phyloP scores from a whole-genome alignment of 1,140 invertebrate genomes.

The Hylaeus anthracinus region DNA sequence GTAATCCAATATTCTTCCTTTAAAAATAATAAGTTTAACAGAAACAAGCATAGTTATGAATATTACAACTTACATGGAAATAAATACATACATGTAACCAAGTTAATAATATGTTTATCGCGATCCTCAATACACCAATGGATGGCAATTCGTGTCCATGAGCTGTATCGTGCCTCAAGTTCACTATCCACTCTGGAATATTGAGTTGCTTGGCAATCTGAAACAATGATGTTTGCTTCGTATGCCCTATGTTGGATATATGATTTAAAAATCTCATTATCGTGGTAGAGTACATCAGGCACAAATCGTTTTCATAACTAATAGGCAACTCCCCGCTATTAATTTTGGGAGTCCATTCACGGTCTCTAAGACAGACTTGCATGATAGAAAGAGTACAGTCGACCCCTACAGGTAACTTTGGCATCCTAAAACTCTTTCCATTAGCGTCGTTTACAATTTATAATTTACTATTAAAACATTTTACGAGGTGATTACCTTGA shows the following conservation, averaged over 20 bases:
- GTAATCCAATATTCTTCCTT: slow-evolving; percentile 75
- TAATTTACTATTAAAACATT: background rate
- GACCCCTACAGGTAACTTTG: slow-evolving; percentile 85
- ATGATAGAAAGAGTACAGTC: slow-evolving; percentile 85
- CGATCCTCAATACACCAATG: slow-evolving; percentile 81
- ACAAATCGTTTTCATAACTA: slow-evolving; percentile 79
- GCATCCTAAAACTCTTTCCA: slow-evolving; percentile 76
- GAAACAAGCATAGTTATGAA: background rate
- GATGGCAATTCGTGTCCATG: slow-evolving; percentile 83
- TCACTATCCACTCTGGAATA: slow-evolving; percentile 85
- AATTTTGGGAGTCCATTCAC: slow-evolving; percentile 71
- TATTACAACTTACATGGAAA: slow-evolving; percentile 1
- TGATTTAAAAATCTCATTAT: slow-evolving; percentile 85
- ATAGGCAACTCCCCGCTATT: slow-evolving; percentile 66
- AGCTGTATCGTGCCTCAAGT: slow-evolving; percentile 85
- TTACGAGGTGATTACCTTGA: slow-evolving; percentile 70
- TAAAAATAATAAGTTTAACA: slow-evolving; percentile 9
- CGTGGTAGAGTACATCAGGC: slow-evolving; percentile 83
- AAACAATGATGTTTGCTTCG: slow-evolving; percentile 81
- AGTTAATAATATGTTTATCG: slow-evolving; percentile 80
- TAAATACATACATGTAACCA: slow-evolving; percentile 82
- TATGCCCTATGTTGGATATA: slow-evolving; percentile 81
- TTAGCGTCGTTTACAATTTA: slow-evolving; percentile 3
- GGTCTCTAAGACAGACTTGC: slow-evolving; percentile 82
- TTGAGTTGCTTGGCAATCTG: slow-evolving; percentile 82